These are phyloP conservation scores for Rhimphoctona megacephalus DNA, from an alignment of 2,888 invertebrate species.

Conservation along the genomic window DNA sequence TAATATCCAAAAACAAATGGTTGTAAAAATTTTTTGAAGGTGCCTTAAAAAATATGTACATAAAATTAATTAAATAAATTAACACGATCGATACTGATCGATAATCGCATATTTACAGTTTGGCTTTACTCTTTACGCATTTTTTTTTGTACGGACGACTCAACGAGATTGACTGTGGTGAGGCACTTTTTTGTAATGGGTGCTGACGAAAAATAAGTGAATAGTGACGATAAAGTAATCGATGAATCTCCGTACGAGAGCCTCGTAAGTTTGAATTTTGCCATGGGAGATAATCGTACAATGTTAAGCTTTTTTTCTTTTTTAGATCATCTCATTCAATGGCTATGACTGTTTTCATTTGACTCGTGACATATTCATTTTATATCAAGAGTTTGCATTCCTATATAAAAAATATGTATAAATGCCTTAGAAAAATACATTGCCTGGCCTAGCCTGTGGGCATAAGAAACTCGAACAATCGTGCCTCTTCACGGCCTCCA, in stretches of 20 bases:
- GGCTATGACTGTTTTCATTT: conserved; percentile 53
- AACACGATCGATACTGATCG: conserved; percentile 30
- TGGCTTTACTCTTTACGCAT: conserved; percentile 64
- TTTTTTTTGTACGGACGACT: conserved; percentile 45
- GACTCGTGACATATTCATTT: conserved; percentile 22
- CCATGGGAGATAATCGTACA: conserved; percentile 44
- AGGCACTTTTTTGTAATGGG: conserved; percentile 42
- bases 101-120: conserved; percentile 68
- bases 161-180: conserved; percentile 54
- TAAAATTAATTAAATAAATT: conserved; percentile 8
- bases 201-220: conserved; percentile 37
- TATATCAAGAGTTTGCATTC: conserved; percentile 44
- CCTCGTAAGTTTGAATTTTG: conserved; percentile 60
- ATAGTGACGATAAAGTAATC: conserved; percentile 44
- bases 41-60: conserved; percentile 8
- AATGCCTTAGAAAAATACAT: conserved; percentile 73
- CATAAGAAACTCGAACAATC: conserved; percentile 90
- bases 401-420: neutral
- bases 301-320: conserved; percentile 30
- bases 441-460: conserved; percentile 80
- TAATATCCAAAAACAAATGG: neutral
- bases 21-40: neutral
- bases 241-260: conserved; percentile 63
- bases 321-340: conserved; percentile 28
- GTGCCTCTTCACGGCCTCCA: conserved; percentile 90